A percentile compares a stretch with the other conserved stretches of the same genome.
phyloP scores from a whole-genome alignment of 2,113 vertebrate genomes.

The Promerops cafer region DNA sequence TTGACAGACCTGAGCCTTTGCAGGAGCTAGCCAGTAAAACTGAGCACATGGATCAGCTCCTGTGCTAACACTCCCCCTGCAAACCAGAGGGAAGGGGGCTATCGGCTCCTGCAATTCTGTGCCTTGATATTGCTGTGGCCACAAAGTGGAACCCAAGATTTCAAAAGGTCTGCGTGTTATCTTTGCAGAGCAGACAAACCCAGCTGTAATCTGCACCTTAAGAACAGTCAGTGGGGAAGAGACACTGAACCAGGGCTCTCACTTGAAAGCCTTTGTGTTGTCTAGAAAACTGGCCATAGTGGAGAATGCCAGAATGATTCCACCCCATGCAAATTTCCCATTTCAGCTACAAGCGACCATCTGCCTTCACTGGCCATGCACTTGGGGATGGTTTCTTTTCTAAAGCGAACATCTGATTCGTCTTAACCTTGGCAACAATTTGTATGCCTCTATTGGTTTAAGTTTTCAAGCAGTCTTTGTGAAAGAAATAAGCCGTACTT shows the following conservation, averaged over 20 bases:
- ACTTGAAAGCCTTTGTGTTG: background rate
- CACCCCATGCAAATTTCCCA: background rate
- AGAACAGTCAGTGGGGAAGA: background rate
- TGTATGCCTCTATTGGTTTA: background rate
- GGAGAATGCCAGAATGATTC: background rate
- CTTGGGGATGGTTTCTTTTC: background rate
- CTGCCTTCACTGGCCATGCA: background rate
- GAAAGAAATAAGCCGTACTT: background rate
- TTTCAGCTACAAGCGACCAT: background rate
- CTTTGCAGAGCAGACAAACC: background rate
- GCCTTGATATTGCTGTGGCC: background rate
- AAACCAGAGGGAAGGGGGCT: fast-evolving
- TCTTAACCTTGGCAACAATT: background rate
- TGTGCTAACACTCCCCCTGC: fast-evolving
- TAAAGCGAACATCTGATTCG: background rate
- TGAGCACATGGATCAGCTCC: background rate
- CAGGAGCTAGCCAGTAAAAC: background rate
- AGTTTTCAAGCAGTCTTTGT: background rate
- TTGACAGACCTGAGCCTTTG: background rate
- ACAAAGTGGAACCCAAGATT: background rate
- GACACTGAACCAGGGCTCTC: background rate
- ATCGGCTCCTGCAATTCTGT: background rate
- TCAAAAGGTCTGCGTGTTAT: background rate
- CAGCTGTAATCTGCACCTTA: background rate
- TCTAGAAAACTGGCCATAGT: background rate